Percentiles rank a stretch among this genome's conserved stretches.
Evolutionary conservation across 2,888 invertebrate genomes (phyloP).

Genomic region (Agriopis leucophaearia): DNA sequence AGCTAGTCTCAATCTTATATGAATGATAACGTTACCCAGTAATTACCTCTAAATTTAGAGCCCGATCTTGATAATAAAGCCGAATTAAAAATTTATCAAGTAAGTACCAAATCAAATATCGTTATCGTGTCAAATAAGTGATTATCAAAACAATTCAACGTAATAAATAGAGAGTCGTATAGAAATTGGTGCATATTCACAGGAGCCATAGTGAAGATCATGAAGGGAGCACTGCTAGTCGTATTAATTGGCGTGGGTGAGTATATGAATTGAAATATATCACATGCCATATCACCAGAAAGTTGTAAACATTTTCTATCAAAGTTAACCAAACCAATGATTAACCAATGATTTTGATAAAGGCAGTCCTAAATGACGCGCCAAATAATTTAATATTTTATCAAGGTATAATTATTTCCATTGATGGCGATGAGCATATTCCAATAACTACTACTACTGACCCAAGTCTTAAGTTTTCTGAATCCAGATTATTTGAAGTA

Average conservation of each 20-base stretch:
- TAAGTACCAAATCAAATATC: background rate
- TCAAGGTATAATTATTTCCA: no score
- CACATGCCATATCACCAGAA: background rate
- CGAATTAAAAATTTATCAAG: background rate
- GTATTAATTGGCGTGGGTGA: slow-evolving; percentile 36
- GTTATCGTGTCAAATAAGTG: background rate
- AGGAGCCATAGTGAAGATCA: slow-evolving; percentile 16
- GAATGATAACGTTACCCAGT: no score
- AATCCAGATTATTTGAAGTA: no score
- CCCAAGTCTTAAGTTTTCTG: no score
- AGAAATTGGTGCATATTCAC: slow-evolving; percentile 19
- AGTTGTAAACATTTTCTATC: background rate
- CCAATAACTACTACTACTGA: no score
- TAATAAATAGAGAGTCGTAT: slow-evolving; percentile 5
- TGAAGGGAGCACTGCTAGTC: slow-evolving; percentile 38
- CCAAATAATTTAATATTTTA: no score
- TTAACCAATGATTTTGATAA: no score
- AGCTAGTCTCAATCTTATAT: no score
- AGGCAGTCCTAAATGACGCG: no score
- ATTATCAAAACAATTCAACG: background rate
- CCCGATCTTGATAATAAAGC: background rate
- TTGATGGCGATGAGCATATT: no score
- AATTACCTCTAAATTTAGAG: no score
- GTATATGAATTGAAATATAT: background rate
- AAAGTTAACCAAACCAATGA: no score